Base-by-base conservation (phyloP, 2,113 vertebrate species). In the Sisor rabdophorus region DNA sequence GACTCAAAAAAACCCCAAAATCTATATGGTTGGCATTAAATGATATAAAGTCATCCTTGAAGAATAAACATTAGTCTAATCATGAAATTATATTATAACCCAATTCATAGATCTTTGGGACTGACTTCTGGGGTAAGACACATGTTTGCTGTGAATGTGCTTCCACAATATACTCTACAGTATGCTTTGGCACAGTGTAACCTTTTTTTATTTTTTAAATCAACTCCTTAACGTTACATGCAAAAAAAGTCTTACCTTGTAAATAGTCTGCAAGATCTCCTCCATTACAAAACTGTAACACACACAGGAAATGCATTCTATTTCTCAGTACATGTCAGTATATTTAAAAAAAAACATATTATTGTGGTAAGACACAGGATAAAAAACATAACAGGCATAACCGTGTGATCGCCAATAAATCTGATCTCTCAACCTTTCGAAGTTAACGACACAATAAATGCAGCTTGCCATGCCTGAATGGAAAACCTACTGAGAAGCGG, bases 221-320 rank as follows among this genome's bases (percentile, higher is more conserved):
- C 11, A 44, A 44, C 11, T 12, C 59, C n/a, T 12, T 65, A n/a
- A 24, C 19, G 36, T 17, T 32, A 63, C 60, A 22, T 22, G 20
- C 54, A 44, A 6, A 10, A 20, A 48, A 24, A 52, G 79, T 89
- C n/a, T 94, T 95, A 98, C 96, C 95, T 96, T 98, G 97, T 84
- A 99, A 92, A 87, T 98, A 99, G 91, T 98, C 97, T n/a, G 97
- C 97, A 80, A 98, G 88, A 90, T 99, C 96, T 36, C 97, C 96
- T 85, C 96, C 97, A 73, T 98, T 99, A 92, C 96, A 99, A 88
- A 96, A 99, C 96, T 98, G 91, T 63, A 65, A 82, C 79, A 82
- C 76, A 86, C 12, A 78, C 74, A 69, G 81, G 65, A 82, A 59
- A 84, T 63, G 44, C 76, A 78, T 40, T 50, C 40, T 48, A 48